Conservation (phyloP, 2,797 vertebrate genomes). For the Sphenodon punctatus region DNA sequence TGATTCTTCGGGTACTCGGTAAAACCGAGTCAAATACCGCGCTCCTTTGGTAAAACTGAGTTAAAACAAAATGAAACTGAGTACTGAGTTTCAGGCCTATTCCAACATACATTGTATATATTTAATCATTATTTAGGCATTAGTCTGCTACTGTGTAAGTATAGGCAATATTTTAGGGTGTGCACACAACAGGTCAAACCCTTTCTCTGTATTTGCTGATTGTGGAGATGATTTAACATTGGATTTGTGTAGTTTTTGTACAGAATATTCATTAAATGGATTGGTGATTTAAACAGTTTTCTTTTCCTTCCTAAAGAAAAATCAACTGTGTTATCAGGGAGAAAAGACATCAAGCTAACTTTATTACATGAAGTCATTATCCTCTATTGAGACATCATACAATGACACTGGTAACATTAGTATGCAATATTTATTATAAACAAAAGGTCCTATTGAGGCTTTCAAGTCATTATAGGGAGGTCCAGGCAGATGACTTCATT, state of each 20-base stretch:
- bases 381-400: constrained; percentile 49
- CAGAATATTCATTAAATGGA: constrained; percentile 2
- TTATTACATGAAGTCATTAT: constrained; percentile 52
- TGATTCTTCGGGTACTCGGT: too few species aligned
- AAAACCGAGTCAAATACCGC: too few species aligned
- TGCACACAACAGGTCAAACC: not conserved
- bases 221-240: not conserved
- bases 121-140: too few species aligned
- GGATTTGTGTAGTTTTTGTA: not conserved
- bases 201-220: not conserved
- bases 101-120: too few species aligned
- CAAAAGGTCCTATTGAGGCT: constrained; percentile 60
- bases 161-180: not conserved
- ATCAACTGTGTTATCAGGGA: constrained; percentile 44
- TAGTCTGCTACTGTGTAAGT: not conserved
- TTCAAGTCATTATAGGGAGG: constrained; percentile 49
- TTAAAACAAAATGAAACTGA: too few species aligned
- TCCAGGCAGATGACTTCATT: constrained; percentile 62
- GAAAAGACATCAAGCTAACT: constrained; percentile 34
- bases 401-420: constrained; percentile 52
- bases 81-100: too few species aligned
- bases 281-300: constrained; percentile 23
- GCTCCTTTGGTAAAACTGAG: too few species aligned
- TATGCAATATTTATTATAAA: constrained; percentile 66
- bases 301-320: constrained; percentile 40